These are phyloP conservation scores for Lycocorax pyrrhopterus DNA, from an alignment of 2,113 vertebrate genomes.

Conservation along the genomic window DNA sequence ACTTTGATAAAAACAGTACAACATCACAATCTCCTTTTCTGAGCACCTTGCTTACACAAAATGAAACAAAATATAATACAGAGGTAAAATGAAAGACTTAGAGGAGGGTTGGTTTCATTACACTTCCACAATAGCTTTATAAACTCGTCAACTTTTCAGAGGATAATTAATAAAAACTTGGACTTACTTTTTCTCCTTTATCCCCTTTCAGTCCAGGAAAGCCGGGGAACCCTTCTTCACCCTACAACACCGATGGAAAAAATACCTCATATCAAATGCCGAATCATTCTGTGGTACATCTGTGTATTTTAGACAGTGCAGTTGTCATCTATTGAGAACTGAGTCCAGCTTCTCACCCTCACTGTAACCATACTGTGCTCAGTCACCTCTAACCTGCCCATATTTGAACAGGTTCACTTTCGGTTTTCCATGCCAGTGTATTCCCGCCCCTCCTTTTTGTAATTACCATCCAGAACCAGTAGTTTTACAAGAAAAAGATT, in stretches of 20 bases:
- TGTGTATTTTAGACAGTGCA: not conserved
- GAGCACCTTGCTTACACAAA: not conserved
- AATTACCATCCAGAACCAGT: not conserved
- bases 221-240: slow-evolving; percentile 77
- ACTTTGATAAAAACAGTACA: not conserved
- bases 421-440: not conserved
- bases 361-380: not conserved
- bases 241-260: slow-evolving; percentile 59
- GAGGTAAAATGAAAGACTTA: not conserved
- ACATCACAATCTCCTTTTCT: not conserved
- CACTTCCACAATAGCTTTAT: not conserved
- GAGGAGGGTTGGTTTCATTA: not conserved
- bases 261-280: not conserved
- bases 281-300: too few relatives aligned
- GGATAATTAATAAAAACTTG: not conserved
- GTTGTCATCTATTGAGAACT: not conserved
- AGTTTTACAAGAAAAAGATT: not conserved
- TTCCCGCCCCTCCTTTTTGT: not conserved
- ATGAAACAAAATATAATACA: not conserved
- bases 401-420: not conserved
- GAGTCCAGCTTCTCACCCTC: not conserved
- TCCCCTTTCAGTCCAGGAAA: slow-evolving; percentile 77
- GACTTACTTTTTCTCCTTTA: slow-evolving; percentile 84
- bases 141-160: not conserved
- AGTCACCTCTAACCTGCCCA: not conserved